Base-by-base conservation (phyloP, 2,113 vertebrate species). In the Pseudopipra pipra region DNA sequence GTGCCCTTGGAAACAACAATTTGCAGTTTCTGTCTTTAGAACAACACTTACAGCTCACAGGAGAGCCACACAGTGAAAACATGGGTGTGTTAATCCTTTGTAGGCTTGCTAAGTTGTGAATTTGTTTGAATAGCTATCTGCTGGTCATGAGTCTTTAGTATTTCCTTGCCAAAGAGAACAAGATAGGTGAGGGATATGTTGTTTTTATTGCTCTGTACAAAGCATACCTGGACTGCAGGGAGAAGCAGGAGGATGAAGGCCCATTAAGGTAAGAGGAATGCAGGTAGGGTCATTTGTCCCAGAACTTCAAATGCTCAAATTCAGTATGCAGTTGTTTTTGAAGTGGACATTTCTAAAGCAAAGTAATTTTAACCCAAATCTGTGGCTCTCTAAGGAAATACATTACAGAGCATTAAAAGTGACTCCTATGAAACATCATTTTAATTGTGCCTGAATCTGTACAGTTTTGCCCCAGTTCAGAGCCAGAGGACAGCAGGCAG, bases 61-160 rank as follows among this genome's bases (percentile, higher is more conserved):
- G 59, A 87, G 82, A 77, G 24, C 27, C 27, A 58, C 23, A 16
- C 35, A 43, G 62, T 82, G 88, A 88, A 94, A 87, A 85, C 56
- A 87, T 37, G 86, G 85, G 77, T 81, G 76, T 81, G 82, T 76
- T 93, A 78, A 61, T 81, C 44, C 80, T 49, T 65, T 68, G 46
- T 56, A 35, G 65, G 33, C 62, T 67, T 1, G 4, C 44, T 91
- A 89, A 85, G 66, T 77, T 0, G 12, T 75, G 68, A 47, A 39
- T 95, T 87, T 95, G 47, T 96, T 93, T 95, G 91, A 77, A 41
- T 65, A 95, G 66, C 27, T 39, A 39, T 71, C 49, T 88, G 82
- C 85, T 80, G 75, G 82, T 92, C 88, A 80, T 54, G 58, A 88
- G 82, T 55, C 75, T 90, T 92, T 27, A 61, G 14, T 66, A 58